A percentile compares a stretch with the other conserved stretches of the same genome.
Conservation (phyloP, 2,888 invertebrate genomes). For the Pyrochroa serraticornis region DNA sequence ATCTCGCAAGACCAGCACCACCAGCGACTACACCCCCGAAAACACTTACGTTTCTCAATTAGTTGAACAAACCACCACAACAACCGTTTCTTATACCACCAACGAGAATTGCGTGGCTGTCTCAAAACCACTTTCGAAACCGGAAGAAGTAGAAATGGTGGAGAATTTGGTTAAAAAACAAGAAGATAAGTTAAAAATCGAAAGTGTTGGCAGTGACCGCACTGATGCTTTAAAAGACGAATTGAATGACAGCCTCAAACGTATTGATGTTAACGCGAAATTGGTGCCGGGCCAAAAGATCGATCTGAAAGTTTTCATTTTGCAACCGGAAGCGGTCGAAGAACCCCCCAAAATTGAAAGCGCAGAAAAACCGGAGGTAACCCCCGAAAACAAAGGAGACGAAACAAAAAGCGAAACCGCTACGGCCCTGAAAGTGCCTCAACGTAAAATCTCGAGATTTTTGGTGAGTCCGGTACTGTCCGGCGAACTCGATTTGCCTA, state of each 20-base stretch:
- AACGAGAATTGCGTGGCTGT: constrained; percentile 44
- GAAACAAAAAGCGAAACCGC: constrained; percentile 18
- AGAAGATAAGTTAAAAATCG: neutral
- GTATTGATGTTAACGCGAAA: constrained; percentile 39
- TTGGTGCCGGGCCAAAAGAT: constrained; percentile 51
- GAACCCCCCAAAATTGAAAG: constrained; percentile 7
- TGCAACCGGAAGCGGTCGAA: constrained; percentile 31
- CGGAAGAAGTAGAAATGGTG: neutral
- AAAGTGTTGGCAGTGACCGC: constrained; percentile 28
- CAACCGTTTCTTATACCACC: constrained; percentile 45
- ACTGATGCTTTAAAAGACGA: constrained; percentile 46
- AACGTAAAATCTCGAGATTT: constrained; percentile 80
- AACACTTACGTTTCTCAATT: constrained; percentile 55
- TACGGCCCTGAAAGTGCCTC: constrained; percentile 55
- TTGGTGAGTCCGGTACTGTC: constrained; percentile 81
- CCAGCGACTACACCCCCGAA: constrained; percentile 65
- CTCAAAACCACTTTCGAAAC: neutral
- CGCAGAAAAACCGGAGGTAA: constrained; percentile 34
- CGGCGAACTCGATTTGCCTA: constrained; percentile 58
- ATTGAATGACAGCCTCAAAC: constrained; percentile 46
- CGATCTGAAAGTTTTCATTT: constrained; percentile 51
- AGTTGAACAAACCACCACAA: constrained; percentile 36
- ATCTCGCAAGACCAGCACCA: constrained; percentile 65
- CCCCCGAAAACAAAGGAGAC: constrained; percentile 33
- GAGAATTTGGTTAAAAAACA: constrained; percentile 7